Conservation (phyloP, 2,113 vertebrate genomes). For the Pseudopipra pipra region DNA sequence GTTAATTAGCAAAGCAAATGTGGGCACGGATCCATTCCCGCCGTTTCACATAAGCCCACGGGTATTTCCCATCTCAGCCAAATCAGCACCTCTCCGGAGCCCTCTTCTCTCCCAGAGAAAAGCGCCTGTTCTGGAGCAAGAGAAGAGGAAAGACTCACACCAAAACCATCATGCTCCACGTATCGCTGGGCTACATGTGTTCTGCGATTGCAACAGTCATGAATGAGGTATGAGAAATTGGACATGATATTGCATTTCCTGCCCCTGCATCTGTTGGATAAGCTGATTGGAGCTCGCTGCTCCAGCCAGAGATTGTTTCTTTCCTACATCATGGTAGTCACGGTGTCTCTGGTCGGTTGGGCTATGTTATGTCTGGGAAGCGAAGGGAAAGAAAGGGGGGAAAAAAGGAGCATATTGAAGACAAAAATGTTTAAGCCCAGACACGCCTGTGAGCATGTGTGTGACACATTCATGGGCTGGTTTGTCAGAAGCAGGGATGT, state of each 20-base stretch:
- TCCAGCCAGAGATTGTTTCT: constrained; percentile 41
- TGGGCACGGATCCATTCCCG: constrained; percentile 9
- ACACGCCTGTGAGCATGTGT: neutral
- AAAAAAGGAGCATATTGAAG: neutral
- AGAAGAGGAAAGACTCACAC: neutral
- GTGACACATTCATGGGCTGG: constrained; percentile 7
- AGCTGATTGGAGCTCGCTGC: neutral
- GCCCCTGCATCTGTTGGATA: constrained; percentile 29
- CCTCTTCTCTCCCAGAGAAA: neutral
- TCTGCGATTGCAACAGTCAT: neutral
- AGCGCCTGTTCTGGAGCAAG: neutral
- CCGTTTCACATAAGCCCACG: neutral
- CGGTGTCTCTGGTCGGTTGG: neutral
- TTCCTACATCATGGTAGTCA: neutral
- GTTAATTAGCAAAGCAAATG: constrained; percentile 51
- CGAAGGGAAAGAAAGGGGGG: neutral
- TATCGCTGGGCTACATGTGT: neutral
- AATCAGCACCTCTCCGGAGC: neutral
- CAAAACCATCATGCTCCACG: rapidly evolving
- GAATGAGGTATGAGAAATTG: constrained; percentile 47
- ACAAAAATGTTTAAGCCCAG: neutral
- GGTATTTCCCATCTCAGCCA: constrained; percentile 6
- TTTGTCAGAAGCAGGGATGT: neutral
- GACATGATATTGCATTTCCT: constrained; percentile 62
- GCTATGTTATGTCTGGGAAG: neutral